Evolutionary conservation across 1,140 invertebrate genomes (phyloP), one percentile per base, ranked within the genome.

Genomic region (Aphaenogaster rudis): DNA sequence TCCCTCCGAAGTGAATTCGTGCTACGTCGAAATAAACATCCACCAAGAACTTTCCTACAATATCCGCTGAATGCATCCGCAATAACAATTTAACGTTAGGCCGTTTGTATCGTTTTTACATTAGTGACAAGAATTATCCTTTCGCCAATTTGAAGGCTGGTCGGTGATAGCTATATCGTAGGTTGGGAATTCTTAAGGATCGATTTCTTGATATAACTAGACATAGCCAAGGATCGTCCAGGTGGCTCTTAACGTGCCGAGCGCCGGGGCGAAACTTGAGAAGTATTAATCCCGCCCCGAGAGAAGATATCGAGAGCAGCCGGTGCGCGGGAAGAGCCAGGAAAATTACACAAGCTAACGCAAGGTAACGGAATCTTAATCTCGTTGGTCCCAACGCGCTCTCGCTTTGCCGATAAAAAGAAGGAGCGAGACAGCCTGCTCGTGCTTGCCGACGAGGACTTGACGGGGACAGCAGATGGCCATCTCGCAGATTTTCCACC

Each of bases 331-430:
- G 82, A 48, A 21, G 77, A 48, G 11, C 45, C 54, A 52, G 81
- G 77, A 76, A 82, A 88, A 86, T 88, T 88, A 86, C 67, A 71
- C 59, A 21, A 69, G 87, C 72, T 92, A 91, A 92, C 88, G 86
- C 87, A 86, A 91, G 86, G 89, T 88, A 91, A 92, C 90, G 74
- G 89, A 93, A 93, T 93, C 90, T 93, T 93, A 93, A 93, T 93
- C 92, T 93, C 89, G 90, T 90, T 88, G 89, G 66, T 80, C 64
- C 80, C 45, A 61, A 9, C 54, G 50, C 33, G 82, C 28, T 50
- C 66, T 50, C 13, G n/a, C 42, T 50, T 69, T 13, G 33, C 21
- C 39, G 39, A 54, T 11, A 69, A 57, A 17, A 52, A 48, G 36
- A 61, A 39, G 61, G 67, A 76, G 28, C 59, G 39, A 74, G 81